Conservation (phyloP, 2,113 vertebrate species). For the Piprites chloris region DNA sequence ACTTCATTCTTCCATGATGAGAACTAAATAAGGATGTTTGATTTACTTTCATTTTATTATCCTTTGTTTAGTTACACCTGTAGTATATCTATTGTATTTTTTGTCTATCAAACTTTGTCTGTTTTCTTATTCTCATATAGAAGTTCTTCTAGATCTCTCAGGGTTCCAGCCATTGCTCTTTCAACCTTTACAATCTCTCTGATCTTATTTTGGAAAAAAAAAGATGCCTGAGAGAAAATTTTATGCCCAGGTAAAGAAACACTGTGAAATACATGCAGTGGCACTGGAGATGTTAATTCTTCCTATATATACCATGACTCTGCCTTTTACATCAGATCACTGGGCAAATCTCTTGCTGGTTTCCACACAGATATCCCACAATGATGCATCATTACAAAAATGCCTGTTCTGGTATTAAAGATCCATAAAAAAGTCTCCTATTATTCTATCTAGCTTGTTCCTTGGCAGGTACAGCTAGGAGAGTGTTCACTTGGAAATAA, state of each 20-base stretch:
- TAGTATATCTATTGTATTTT: neutral
- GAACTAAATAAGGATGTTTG: neutral
- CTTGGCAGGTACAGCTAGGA: neutral
- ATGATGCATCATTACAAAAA: neutral
- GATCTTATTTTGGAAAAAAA: neutral
- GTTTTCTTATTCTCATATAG: neutral
- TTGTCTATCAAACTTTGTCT: neutral
- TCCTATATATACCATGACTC: neutral
- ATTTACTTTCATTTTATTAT: neutral
- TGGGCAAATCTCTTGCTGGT: neutral
- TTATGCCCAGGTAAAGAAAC: neutral
- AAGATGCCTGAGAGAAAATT: neutral
- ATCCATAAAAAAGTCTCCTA: neutral
- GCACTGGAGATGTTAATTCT: neutral
- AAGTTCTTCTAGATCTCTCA: neutral
- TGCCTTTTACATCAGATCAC: neutral
- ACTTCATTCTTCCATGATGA: neutral
- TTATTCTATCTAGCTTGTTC: neutral
- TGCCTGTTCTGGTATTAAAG: neutral
- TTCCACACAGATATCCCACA: neutral
- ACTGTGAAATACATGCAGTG: neutral
- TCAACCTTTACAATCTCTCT: neutral
- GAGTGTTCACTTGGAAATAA: neutral
- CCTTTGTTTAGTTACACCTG: neutral
- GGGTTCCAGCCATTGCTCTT: neutral